Base-by-base conservation (phyloP, 2,888 invertebrate genomes). In the Chloromyia formosa region DNA sequence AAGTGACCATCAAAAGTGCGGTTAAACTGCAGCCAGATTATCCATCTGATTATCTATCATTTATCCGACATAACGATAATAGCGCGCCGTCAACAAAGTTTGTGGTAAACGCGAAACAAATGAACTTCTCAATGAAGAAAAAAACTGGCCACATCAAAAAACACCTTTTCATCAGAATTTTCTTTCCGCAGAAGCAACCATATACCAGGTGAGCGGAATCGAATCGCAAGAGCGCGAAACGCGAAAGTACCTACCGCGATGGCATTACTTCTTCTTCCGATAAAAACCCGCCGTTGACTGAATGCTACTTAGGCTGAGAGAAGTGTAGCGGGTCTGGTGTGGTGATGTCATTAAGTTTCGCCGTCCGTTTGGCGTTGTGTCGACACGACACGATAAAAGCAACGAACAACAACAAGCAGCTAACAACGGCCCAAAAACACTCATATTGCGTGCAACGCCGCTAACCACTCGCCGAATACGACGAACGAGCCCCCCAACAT, bases 271-370 rank as follows among this genome's bases (percentile, higher is more conserved):
- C 71, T 71, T 56, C 35, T 35, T 56, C 58, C 71, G 58, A 58
- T 56, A 71, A 58, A 71, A 71, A 71, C 71, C 71, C 71, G 71
- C 58, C 58, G 71, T 56, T 58, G 71, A 71, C 71, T 71, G 40
- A 71, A 27, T 54, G 40, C 42, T n/a, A 62, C 62, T 35, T 16
- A 5, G 40, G 35, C 20, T 62, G 62, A 14, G 16, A 42, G 27
- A 49, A 49, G 49, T 12, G 40, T n/a, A 14, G 66, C 66, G 66
- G 66, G 49, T 66, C 69, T 53, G 53, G 18, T 45, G 45, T 35
- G 27, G 27, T 69, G 69, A 71, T 71, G 71, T 71, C 71, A 71
- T 71, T 68, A 71, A 66, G 20, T 45, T 66, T 62, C 23, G 22
- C 22, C 62, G n/a, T 16, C 18, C 60, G 60, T n/a, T n/a, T n/a